phyloP scores from a whole-genome alignment of 1,140 invertebrate genomes.

The Eulimnadia texana region DNA sequence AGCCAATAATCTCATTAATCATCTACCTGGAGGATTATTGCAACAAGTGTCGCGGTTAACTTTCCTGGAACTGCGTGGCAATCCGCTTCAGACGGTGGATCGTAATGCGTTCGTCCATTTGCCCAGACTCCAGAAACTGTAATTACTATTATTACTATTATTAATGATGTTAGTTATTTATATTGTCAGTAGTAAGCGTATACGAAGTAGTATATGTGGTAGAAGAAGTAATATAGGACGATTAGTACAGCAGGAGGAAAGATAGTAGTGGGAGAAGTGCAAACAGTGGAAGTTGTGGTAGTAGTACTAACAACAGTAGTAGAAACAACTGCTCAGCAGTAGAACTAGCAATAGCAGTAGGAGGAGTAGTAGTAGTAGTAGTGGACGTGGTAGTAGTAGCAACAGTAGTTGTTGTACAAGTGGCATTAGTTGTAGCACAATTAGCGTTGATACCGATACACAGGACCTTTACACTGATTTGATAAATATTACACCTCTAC shows the following conservation, averaged over 20 bases:
- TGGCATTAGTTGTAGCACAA: no score
- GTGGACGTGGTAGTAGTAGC: no score
- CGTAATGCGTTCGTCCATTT: constrained; percentile 46
- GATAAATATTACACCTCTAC: no score
- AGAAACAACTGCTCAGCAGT: no score
- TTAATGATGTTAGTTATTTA: not conserved
- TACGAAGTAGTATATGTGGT: no score
- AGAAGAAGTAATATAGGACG: not conserved
- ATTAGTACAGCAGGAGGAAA: not conserved
- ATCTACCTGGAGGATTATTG: constrained; percentile 42
- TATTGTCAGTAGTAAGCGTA: no score
- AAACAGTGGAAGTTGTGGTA: not conserved
- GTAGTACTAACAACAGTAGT: no score
- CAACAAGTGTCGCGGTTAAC: constrained; percentile 40
- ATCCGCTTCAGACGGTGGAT: constrained; percentile 48
- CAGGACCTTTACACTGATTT: no score
- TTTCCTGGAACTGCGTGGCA: constrained; percentile 50
- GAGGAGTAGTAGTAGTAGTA: no score
- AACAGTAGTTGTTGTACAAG: no score
- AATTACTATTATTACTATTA: constrained; percentile 31
- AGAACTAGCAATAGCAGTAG: no score
- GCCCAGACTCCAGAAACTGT: constrained; percentile 51
- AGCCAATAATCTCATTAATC: constrained; percentile 50
- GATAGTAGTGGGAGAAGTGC: not conserved
- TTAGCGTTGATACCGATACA: no score